Percentiles rank a stretch among this genome's conserved stretches.
Evolutionary conservation across 1,140 invertebrate species (phyloP).

Genomic region (Drosophila lacteicornis): DNA sequence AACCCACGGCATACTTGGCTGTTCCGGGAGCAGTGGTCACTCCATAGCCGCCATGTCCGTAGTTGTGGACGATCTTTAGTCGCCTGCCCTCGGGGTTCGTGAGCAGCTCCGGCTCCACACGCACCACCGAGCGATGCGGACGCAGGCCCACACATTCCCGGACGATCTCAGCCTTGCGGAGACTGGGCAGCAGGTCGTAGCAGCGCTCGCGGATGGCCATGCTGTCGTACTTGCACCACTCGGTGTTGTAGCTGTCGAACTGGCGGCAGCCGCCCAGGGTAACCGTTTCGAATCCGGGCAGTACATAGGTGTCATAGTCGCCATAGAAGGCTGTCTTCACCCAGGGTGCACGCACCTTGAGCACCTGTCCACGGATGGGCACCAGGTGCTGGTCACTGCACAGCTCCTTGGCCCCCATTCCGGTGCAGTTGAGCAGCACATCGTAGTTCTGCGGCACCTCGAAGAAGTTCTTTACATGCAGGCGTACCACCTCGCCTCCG

Average conservation of each 20-base stretch:
- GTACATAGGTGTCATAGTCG: slow-evolving; percentile 93
- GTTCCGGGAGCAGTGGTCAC: slow-evolving; percentile 95
- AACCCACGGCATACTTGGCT: slow-evolving; percentile 89
- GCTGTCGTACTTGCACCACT: slow-evolving; percentile 90
- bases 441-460: slow-evolving; percentile 89
- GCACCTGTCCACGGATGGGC: slow-evolving; percentile 95
- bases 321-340: slow-evolving; percentile 94
- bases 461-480: slow-evolving; percentile 87
- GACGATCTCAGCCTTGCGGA: slow-evolving; percentile 88
- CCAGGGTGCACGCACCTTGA: slow-evolving; percentile 95
- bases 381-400: slow-evolving; percentile 91
- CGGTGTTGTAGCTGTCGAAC: slow-evolving; percentile 90
- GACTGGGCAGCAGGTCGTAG: slow-evolving; percentile 89
- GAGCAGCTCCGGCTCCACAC: slow-evolving; percentile 89
- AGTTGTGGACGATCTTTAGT: slow-evolving; percentile 93
- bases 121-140: slow-evolving; percentile 90
- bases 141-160: slow-evolving; percentile 91
- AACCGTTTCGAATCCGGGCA: slow-evolving; percentile 90
- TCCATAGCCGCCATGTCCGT: slow-evolving; percentile 96
- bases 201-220: slow-evolving; percentile 91
- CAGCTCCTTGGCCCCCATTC: slow-evolving; percentile 91
- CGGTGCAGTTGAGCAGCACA: slow-evolving; percentile 95
- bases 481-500: slow-evolving; percentile 87
- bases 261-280: slow-evolving; percentile 94
- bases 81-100: slow-evolving; percentile 72